Base-by-base conservation (phyloP, 2,113 vertebrate genomes). In the western clawed frog (Xenopus tropicalis) region DNA sequence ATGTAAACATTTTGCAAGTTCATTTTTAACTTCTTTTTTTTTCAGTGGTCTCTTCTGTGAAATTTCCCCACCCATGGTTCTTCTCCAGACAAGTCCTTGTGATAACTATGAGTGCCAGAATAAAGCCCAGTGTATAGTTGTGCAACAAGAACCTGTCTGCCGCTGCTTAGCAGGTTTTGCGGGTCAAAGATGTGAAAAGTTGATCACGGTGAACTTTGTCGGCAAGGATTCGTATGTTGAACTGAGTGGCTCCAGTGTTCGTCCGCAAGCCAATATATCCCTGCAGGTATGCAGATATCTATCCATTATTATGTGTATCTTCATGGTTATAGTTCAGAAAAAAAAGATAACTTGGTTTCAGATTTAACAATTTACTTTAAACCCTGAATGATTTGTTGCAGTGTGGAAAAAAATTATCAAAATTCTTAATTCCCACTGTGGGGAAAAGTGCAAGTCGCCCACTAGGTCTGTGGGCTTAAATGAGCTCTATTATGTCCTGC, bases 51-150 rank as follows among this genome's bases (percentile, higher is more conserved):
- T 93, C 21, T 91, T 97, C 83, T 99, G 97, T 10, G 96, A 99
- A 88, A 93, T 93, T 42, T 93, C 94, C 1, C 97, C 95, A 0
- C 97, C 97, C 1, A 98, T 98, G 97, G 95, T 99, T 81, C 85
- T 98, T 83, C 95, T 98, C 63, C 97, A 98, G 87, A 98, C 97
- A 1, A 99, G 97, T 82, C 96, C 96, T 0, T 99, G 97, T 0
- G 96, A 99, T 83, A 91, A 98, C 70, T 92, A 93, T 0, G 96
- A 98, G 58, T 98, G 97, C 86, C 96, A 97, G 86, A 94, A 98
- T 0, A 92, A 94, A 0, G 95, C 94, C 0, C 94, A 95, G 85
- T 99, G 97, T 88, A 89, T 99, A 19, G 85, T 96, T 22, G 86
- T 84, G 1, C 90, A 94, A 8, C 92, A 91, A 0, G 97, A 99